Evolutionary conservation across 2,113 vertebrate genomes (phyloP).

Genomic region (Lampris megalopsis): DNA sequence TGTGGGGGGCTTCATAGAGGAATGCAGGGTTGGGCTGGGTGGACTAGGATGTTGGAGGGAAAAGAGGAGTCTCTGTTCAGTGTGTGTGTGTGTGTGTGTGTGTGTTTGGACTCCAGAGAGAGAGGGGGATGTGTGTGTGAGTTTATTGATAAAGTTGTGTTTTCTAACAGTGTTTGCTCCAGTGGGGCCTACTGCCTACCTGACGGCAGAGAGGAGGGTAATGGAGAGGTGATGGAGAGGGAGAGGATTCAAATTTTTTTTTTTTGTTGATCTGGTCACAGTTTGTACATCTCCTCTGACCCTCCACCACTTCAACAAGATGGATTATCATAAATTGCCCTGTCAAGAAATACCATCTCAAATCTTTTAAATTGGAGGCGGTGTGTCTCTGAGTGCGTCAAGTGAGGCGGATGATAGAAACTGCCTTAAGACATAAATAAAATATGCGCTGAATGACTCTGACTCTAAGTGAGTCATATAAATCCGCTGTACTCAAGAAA

Average conservation of each 20-base stretch:
- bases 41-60: conserved; percentile 50
- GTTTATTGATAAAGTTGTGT: conserved; percentile 68
- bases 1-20: conserved; percentile 47
- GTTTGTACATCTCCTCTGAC: background rate
- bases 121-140: conserved; percentile 62
- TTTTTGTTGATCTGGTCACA: conserved; percentile 8
- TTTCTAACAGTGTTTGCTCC: conserved; percentile 67
- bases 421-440: background rate
- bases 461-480: background rate
- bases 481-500: conserved; percentile 25
- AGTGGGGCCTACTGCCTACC: conserved; percentile 46
- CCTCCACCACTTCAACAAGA: background rate
- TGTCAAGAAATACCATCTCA: too few relatives aligned
- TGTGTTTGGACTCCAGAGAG: conserved; percentile 52
- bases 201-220: conserved; percentile 36
- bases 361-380: too few relatives aligned
- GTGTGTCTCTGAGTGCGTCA: too few relatives aligned
- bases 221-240: conserved; percentile 25
- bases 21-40: conserved; percentile 64
- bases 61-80: conserved; percentile 74
- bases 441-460: background rate
- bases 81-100: conserved; percentile 42
- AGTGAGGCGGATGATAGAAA: background rate
- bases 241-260: background rate
- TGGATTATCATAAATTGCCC: background rate